phyloP scores from a whole-genome alignment of 2,888 invertebrate species.

The Gibbula magus region DNA sequence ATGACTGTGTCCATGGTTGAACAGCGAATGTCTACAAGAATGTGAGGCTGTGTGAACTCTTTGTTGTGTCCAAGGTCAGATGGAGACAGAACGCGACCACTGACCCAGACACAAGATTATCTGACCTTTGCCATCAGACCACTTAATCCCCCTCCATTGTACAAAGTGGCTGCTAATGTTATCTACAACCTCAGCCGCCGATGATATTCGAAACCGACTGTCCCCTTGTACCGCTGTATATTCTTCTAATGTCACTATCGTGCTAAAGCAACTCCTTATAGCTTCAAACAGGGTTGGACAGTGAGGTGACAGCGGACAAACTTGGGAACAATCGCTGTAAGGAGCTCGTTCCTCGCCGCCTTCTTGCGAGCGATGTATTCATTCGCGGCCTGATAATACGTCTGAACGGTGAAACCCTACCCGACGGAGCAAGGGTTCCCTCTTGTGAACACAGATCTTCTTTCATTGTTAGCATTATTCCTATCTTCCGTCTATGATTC shows the following conservation, averaged over 20 bases:
- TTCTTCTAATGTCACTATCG: background rate
- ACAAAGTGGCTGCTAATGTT: constrained; percentile 2
- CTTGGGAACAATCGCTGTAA: background rate
- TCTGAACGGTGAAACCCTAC: background rate
- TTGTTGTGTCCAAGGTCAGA: background rate
- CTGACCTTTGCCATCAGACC: background rate
- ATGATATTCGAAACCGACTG: background rate
- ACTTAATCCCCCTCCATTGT: background rate
- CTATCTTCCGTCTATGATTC: no score
- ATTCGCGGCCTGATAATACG: background rate
- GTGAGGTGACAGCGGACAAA: background rate
- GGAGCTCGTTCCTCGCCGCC: background rate
- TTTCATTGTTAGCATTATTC: no score
- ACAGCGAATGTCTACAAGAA: no score
- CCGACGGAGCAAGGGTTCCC: background rate
- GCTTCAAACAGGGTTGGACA: background rate
- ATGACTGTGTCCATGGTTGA: no score
- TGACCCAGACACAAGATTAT: background rate
- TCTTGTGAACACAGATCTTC: no score
- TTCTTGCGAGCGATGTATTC: background rate
- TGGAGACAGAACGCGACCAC: background rate
- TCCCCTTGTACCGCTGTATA: background rate
- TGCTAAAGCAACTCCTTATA: background rate
- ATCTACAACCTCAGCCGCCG: background rate
- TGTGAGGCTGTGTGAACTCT: no score